phyloP scores from a whole-genome alignment of 2,113 vertebrate species.

The Ptilorrhoa leucosticta region DNA sequence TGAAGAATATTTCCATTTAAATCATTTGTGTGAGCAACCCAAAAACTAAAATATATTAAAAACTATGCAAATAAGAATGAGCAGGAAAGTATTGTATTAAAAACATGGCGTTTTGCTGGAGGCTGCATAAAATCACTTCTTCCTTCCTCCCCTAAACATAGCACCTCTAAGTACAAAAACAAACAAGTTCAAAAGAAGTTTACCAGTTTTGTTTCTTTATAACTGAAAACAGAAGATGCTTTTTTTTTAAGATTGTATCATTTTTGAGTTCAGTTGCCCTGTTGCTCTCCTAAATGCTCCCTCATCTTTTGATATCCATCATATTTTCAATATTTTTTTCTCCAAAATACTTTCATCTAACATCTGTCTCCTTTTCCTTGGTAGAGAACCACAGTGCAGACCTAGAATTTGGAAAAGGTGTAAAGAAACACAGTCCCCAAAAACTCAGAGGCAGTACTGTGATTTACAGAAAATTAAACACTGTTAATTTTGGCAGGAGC shows the following conservation, averaged over 20 bases:
- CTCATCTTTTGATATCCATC: not conserved
- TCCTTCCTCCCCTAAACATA: conserved; percentile 5
- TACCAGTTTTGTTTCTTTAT: not conserved
- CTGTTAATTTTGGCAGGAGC: conserved; percentile 6
- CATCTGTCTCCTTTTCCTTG: not conserved
- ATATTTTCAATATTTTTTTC: not conserved
- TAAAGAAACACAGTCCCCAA: not conserved
- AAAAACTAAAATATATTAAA: not conserved
- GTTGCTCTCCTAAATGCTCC: not conserved
- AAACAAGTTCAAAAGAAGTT: conserved; percentile 28
- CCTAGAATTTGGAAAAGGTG: not conserved
- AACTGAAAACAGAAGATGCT: conserved; percentile 35
- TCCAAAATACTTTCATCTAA: not conserved
- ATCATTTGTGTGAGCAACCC: not conserved
- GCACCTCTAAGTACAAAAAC: conserved; percentile 5
- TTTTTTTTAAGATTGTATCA: not conserved
- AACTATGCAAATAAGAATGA: not conserved
- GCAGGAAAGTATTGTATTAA: not conserved
- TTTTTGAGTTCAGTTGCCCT: not conserved
- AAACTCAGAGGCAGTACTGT: not conserved
- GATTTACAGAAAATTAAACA: conserved; percentile 9
- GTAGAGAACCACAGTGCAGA: not conserved
- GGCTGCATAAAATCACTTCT: not conserved
- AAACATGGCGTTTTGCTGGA: not conserved
- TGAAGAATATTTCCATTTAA: not conserved